Evolutionary conservation across 53 echinoderm and acorn worm species (phyloP), one percentile per base, ranked within the genome.

Genomic region (Antedon mediterranea): DNA sequence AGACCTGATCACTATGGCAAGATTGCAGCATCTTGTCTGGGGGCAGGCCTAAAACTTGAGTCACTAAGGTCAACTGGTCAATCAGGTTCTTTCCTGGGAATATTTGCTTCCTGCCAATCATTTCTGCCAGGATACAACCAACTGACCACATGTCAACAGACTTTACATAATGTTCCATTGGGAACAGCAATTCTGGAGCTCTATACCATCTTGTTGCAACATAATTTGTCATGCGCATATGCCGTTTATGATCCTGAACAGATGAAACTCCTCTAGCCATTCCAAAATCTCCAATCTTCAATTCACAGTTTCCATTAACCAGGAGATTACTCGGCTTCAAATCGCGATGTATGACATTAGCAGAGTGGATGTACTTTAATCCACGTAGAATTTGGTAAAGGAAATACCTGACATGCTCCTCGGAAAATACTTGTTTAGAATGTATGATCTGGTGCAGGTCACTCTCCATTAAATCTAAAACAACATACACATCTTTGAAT

Each of bases 61-160:
- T 86, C 29, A 98, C 93, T 29, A 92, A 87, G 34, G 79, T 82
- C 33, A 98, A 71, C 75, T 98, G 98, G 74, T 98, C 87, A 57
- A 98, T 85, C 3, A 92, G 92, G 74, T 93, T 92, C 85, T 92
- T 98, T 29, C 98, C 98, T 27, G 92, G 92, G 43, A 98, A 98
- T 34, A 98, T 84, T 81, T 92, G 98, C 75, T 86, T 87, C 78
- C 98, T 79, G 7, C 88, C 83, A 0, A 98, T 72, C 98, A 98
- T 98, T 83, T 98, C 98, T 1, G 93, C 98, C 31, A 98, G 88
- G 71, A 98, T 98, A 73, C 98, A 98, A 0, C 98, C 98, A 3
- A 98, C 90, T 6, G 98, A 98, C 98, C 98, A 98, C 82, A 93
- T 91, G 73, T 98, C 98, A n/a, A 98, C 92, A 13, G 93, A 88